Conservation (phyloP, 2,797 vertebrate genomes). For the Acrocephalus scirpaceus region DNA sequence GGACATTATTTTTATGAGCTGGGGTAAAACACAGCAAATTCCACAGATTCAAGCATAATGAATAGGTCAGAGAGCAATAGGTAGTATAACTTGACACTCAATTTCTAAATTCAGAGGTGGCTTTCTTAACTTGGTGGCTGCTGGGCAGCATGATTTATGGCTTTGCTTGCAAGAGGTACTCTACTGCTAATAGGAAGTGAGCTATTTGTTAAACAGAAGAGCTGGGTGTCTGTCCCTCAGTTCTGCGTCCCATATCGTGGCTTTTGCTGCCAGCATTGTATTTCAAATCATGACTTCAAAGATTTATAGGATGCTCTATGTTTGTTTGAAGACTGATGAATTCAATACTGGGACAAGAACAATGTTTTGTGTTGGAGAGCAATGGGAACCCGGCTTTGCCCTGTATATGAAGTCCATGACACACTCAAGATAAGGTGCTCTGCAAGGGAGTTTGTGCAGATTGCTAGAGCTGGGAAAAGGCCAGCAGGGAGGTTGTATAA, state of each 20-base stretch:
- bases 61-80: neutral
- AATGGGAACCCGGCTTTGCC: neutral
- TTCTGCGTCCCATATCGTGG: neutral
- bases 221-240: neutral
- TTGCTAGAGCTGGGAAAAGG: neutral
- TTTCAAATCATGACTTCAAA: slow-evolving; percentile 19
- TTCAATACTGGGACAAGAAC: neutral
- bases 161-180: neutral
- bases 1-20: slow-evolving; percentile 16
- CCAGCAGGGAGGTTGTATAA: neutral
- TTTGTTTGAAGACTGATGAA: neutral
- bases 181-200: neutral
- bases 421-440: neutral
- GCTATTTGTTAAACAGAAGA: slow-evolving; percentile 9
- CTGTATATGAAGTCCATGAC: neutral
- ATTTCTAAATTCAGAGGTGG: slow-evolving; percentile 1
- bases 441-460: neutral
- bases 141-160: neutral
- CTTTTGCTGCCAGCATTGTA: neutral
- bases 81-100: neutral
- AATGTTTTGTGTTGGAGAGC: neutral
- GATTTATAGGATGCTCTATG: neutral
- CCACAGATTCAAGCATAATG: neutral
- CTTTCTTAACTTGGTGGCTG: neutral
- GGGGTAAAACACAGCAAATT: neutral